Base-by-base conservation (phyloP, 1,140 invertebrate genomes). In the Euwallacea similis region DNA sequence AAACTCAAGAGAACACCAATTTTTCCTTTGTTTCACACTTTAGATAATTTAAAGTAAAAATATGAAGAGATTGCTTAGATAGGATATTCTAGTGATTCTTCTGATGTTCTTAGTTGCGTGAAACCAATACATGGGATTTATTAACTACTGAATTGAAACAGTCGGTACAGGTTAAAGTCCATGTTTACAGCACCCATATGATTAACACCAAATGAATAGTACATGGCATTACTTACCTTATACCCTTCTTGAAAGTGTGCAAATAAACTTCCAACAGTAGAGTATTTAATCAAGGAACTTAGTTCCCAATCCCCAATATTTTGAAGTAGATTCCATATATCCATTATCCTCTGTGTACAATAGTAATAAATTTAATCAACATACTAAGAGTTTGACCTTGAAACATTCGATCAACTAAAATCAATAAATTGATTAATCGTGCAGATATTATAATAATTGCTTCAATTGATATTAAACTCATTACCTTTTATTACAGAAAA, bases 261-360 rank as follows among this genome's bases (percentile, higher is more conserved):
- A 67, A 73, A 65, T 16, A 76, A 60, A 64, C 62, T 66, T 9
- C 76, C 72, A 9, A 69, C 43, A 67, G 67, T 76, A 6, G 74
- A 74, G 41, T 67, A 70, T 69, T 72, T 69, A 7, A 69, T 42
- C 42, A 77, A 58, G 21, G 65, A 65, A 41, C 76, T 72, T 55
- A 74, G 74, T 42, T 68, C 63, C n/a, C 55, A 42, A 46, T 68
- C 42, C 2, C 58, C 59, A 15, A 74, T 62, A 60, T 74, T 73
- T 21, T 62, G 73, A 66, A 77, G 66, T 56, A 77, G 71, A 74
- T 78, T 78, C 56, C 72, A 70, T 54, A 75, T 67, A 74, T 75
- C 76, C 75, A 75, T 77, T 76, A 33, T 33, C 21, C 21, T 33
- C 21, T 33, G 21, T 33, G 4, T 33, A 33, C 21, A 2, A 33